phyloP scores from a whole-genome alignment of 2,888 invertebrate genomes.

The Microplitis manilae region DNA sequence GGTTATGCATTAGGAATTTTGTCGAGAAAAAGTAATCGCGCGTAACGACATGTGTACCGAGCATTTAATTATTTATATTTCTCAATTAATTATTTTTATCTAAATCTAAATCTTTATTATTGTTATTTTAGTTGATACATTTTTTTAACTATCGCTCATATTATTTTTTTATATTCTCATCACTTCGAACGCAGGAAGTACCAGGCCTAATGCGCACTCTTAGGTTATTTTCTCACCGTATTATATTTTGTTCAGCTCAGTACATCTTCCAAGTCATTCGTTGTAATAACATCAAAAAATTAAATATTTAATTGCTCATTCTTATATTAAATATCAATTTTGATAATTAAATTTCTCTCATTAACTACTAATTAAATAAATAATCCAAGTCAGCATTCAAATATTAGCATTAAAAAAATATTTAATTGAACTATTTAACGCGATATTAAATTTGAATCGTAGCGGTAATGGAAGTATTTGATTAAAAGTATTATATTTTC shows the following conservation, averaged over 20 bases:
- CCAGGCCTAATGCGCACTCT: constrained; percentile 53
- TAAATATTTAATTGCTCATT: constrained; percentile 2
- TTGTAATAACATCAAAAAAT: background rate
- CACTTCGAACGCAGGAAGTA: constrained; percentile 51
- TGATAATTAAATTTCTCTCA: background rate
- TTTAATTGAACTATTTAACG: background rate
- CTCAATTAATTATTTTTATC: background rate
- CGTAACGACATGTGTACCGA: constrained; percentile 1
- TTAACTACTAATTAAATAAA: too few species aligned
- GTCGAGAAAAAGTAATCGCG: background rate
- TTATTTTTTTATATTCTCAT: background rate
- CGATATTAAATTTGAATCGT: background rate
- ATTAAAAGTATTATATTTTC: constrained; percentile 9
- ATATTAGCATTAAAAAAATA: too few species aligned
- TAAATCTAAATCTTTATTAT: background rate
- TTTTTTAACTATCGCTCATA: background rate
- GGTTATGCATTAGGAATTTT: constrained; percentile 4
- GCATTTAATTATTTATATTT: constrained; percentile 8
- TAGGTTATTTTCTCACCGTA: constrained; percentile 19
- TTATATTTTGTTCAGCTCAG: constrained; percentile 3
- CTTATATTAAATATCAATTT: background rate
- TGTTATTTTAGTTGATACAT: background rate
- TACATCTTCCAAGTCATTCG: constrained; percentile 11
- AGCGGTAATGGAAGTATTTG: background rate
- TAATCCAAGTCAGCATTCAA: too few species aligned